Base-by-base conservation (phyloP, 2,888 invertebrate species). In the Sipha maydis region DNA sequence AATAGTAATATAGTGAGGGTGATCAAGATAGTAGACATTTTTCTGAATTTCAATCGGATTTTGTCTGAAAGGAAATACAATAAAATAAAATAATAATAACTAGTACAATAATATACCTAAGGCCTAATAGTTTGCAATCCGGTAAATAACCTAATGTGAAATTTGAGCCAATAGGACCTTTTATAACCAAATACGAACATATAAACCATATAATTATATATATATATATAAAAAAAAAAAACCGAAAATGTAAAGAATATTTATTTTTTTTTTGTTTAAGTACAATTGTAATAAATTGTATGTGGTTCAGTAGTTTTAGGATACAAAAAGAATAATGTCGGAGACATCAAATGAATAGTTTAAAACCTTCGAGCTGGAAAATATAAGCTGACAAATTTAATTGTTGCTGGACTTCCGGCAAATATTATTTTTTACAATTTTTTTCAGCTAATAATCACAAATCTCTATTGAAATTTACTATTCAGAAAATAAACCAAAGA, bases 301-400 rank as follows among this genome's bases (percentile, higher is more conserved):
- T 78, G 78, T 34, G 82, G 88, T 88, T 71, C 80, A 82, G 67
- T 88, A 82, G 67, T 82, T 88, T 82, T 75, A 17, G 21, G 71
- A 82, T n/a, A 76, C 75, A 38, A 69, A 73, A 56, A 73, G 56
- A 86, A 86, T 61, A 75, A 82, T 34, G 31, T 79, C 54, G 21
- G 71, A 79, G 48, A 69, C 67, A 77, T 69, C 38, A 71, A 83
- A 71, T 54, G 69, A 77, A 76, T 41, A 31, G 48, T 76, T 41
- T 3, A 48, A 4, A 78, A 48, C 69, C 69, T 78, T 78, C 34
- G 67, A 31, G 67, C 86, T 61, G 82, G 28, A 80, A 82, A 88
- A 80, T 61, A 41, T 75, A 67, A 80, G 17, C 82, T 67, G 88
- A 88, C 41, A 28, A 82, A 75, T 61, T 88, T 86, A 80, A 61